Base-by-base conservation (phyloP, 92 coral and sea anemone genomes). In the Metridium senile region DNA sequence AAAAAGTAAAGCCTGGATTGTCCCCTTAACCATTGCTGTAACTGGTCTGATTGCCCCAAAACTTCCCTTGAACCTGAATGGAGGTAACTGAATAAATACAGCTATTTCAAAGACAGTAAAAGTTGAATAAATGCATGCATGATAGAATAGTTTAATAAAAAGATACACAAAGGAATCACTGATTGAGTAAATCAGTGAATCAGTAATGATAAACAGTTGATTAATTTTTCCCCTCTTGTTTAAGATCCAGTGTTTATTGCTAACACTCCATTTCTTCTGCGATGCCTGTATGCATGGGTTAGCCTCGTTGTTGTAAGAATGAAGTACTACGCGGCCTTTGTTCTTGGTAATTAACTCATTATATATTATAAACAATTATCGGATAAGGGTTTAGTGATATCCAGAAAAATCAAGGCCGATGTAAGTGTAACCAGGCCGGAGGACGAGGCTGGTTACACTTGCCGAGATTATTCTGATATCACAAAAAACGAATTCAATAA, bases 321-420 rank as follows among this genome's bases (percentile, higher is more conserved):
- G 25, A 78, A 87, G 74, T 93, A 93, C 77, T 93, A 82, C 87
- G 82, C 87, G 71, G 98, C 88, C 11, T 93, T 91, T 66, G 52
- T 82, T 20, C 71, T 90, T 26, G 96, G 98, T 93, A 78, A 53
- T 56, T 9, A 26, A 8, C 16, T 45, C 16, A 16, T 45, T 45
- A 16, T 7, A 45, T 45, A 7, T 45, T 16, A 45, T 45, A 16
- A 16, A 7, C 7, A 45, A 7, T 45, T 45, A 7, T 7, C 51
- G 51, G 16, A 45, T 45, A 45, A 45, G 16, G 8, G 86, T 81
- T 43, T 74, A 87, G 22, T 45, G 66, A 59, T 73, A 78, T 0
- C 2, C 66, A 11, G 79, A 76, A 35, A 89, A 74, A 76, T 89
- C 88, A 90, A 89, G 82, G 57, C n/a, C 80, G 82, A 26, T 27